These are phyloP conservation scores for Gadus chalcogrammus DNA, from an alignment of 2,113 vertebrate genomes.

Conservation along the genomic window DNA sequence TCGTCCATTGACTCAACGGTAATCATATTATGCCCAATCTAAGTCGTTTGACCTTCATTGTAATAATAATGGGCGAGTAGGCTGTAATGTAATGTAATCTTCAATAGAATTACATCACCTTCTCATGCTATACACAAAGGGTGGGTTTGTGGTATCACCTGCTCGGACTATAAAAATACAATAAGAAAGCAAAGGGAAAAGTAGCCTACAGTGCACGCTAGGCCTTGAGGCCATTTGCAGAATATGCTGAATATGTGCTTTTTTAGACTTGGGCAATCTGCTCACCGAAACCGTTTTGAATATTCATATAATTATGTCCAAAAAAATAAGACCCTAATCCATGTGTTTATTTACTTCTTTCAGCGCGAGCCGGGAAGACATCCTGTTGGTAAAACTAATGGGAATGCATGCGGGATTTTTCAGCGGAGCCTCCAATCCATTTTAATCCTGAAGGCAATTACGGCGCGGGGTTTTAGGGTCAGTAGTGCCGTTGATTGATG, in stretches of 20 bases:
- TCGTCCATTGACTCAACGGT: constrained; percentile 59
- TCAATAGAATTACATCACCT: constrained; percentile 52
- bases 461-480: constrained; percentile 70
- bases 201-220: too few relatives aligned
- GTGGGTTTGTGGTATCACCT: too few relatives aligned
- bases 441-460: constrained; percentile 78
- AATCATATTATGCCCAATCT: constrained; percentile 60
- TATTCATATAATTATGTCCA: constrained; percentile 37
- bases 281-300: constrained; percentile 33
- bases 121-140: too few relatives aligned
- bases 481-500: constrained; percentile 71
- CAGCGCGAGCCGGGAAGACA: constrained; percentile 45
- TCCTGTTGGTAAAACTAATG: constrained; percentile 59
- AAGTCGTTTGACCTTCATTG: constrained; percentile 68
- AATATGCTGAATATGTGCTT: neutral
- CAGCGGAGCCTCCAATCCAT: constrained; percentile 64
- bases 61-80: constrained; percentile 48
- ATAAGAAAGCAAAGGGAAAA: too few relatives aligned
- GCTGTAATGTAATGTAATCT: constrained; percentile 61
- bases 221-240: neutral
- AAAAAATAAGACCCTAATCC: constrained; percentile 30
- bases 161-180: too few relatives aligned
- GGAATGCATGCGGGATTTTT: constrained; percentile 65
- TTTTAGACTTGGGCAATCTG: constrained; percentile 17
- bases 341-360: constrained; percentile 39